A percentile compares a stretch with the other conserved stretches of the same genome.
phyloP scores from a whole-genome alignment of 2,888 invertebrate species.

The Philereme vetulata region DNA sequence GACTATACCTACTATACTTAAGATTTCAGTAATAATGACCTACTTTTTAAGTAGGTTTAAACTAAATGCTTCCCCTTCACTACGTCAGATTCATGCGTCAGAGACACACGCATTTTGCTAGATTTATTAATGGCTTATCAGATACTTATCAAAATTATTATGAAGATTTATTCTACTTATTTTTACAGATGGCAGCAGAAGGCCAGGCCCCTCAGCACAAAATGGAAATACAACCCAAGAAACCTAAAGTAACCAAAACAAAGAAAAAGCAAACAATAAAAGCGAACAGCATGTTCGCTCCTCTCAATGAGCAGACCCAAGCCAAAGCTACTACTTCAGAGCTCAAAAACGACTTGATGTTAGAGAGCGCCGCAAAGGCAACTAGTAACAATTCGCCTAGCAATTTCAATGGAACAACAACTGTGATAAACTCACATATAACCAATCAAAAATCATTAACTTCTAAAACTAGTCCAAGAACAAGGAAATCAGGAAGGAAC shows the following conservation, averaged over 20 bases:
- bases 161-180: slow-evolving; percentile 2
- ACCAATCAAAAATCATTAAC: slow-evolving; percentile 17
- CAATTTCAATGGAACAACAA: slow-evolving; percentile 34
- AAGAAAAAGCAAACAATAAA: slow-evolving; percentile 46
- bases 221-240: slow-evolving; percentile 38
- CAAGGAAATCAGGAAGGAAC: slow-evolving; percentile 1
- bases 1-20: too few relatives aligned
- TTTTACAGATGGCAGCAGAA: slow-evolving; percentile 44
- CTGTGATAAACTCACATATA: slow-evolving; percentile 23
- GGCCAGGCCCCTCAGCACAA: slow-evolving; percentile 21
- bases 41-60: too few relatives aligned
- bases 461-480: slow-evolving; percentile 23
- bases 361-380: slow-evolving; percentile 25
- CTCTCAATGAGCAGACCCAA: slow-evolving; percentile 22
- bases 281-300: slow-evolving; percentile 44
- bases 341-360: slow-evolving; percentile 32
- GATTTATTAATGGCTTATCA: not conserved
- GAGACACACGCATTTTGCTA: too few relatives aligned
- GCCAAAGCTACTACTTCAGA: slow-evolving; percentile 41
- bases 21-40: too few relatives aligned
- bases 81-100: too few relatives aligned
- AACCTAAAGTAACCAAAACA: slow-evolving; percentile 37
- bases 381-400: slow-evolving; percentile 42
- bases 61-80: too few relatives aligned
- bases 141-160: not conserved